Evolutionary conservation across 2,797 vertebrate species (phyloP).

Genomic region (Neosilurus mollespiculum): DNA sequence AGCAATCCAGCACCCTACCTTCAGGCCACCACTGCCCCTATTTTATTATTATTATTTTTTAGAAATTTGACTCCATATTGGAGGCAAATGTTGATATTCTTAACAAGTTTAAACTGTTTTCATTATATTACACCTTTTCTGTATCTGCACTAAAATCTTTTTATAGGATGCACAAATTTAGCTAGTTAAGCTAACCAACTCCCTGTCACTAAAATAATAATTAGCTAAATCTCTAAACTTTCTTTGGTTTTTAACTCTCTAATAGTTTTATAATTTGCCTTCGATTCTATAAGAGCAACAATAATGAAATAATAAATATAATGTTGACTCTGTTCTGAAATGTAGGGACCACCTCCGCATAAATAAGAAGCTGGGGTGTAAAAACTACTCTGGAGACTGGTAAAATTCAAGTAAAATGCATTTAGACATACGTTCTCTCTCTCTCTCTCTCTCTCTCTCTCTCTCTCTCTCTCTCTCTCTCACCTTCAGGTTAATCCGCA

Average conservation of each 20-base stretch:
- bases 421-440: not conserved
- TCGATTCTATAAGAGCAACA: not conserved
- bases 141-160: no score
- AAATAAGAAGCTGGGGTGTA: constrained; percentile 1
- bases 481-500: constrained; percentile 7
- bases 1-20: no score
- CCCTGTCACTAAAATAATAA: not conserved
- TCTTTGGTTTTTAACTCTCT: no score
- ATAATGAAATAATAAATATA: not conserved
- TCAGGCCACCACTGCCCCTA: no score
- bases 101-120: no score
- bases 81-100: no score
- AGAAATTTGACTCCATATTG: no score
- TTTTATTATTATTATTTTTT: no score
- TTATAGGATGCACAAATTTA: not conserved
- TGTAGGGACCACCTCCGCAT: not conserved
- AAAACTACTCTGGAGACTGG: constrained; percentile 11
- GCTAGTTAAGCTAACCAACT: not conserved
- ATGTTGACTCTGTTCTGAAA: not conserved
- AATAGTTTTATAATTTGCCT: not conserved
- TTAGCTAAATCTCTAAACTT: not conserved
- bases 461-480: no score
- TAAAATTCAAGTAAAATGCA: constrained; percentile 31
- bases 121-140: no score
- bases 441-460: no score